phyloP scores from a whole-genome alignment of 1,140 invertebrate species.

The Dermatophagoides farinae region DNA sequence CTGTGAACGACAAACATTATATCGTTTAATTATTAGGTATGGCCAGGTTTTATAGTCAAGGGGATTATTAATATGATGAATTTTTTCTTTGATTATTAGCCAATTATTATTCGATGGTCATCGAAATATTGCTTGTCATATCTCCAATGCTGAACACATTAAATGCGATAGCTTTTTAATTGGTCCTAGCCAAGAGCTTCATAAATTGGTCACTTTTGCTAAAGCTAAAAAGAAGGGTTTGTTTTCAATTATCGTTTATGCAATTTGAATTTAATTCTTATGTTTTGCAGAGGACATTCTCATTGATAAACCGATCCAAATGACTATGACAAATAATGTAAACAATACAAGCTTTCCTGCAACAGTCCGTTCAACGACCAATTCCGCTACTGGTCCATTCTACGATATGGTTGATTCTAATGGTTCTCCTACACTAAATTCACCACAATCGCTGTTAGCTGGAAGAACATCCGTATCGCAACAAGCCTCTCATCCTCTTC shows the following conservation, averaged over 20 bases:
- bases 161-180: not conserved
- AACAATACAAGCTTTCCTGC: too few relatives aligned
- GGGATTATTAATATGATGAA: not conserved
- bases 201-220: not conserved
- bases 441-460: too few relatives aligned
- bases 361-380: too few relatives aligned
- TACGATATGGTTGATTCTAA: too few relatives aligned
- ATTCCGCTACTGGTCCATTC: too few relatives aligned
- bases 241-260: not conserved
- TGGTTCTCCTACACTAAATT: too few relatives aligned
- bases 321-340: too few relatives aligned
- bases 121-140: not conserved
- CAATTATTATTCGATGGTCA: slow-evolving; percentile 10
- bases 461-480: too few relatives aligned
- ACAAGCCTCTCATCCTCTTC: too few relatives aligned
- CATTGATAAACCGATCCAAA: not conserved
- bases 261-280: not conserved
- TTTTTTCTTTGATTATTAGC: not conserved
- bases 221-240: not conserved
- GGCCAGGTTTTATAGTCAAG: not conserved
- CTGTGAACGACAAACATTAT: not conserved
- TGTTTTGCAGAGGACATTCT: not conserved
- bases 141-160: not conserved
- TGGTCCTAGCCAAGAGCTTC: not conserved
- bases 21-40: slow-evolving; percentile 4